phyloP scores from a whole-genome alignment of 2,888 invertebrate species.

The Ferdinandea cuprea region DNA sequence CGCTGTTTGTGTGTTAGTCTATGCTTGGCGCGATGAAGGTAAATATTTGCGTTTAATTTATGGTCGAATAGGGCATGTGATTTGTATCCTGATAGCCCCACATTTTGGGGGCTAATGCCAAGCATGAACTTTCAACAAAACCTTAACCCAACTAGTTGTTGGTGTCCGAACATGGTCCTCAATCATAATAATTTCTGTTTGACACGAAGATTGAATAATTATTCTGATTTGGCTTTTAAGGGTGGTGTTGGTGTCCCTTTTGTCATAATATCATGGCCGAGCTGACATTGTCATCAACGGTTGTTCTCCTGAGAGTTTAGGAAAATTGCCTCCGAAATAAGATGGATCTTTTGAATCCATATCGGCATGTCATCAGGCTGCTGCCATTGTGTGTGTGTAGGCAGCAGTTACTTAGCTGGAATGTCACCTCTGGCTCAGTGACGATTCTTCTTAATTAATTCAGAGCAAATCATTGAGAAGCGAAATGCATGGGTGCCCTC shows the following conservation, averaged over 20 bases:
- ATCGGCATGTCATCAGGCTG: conserved; percentile 3
- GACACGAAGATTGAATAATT: conserved; percentile 61
- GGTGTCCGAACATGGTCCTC: conserved; percentile 36
- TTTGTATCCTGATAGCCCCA: conserved; percentile 30
- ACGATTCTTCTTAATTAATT: conserved; percentile 58
- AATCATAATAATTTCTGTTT: conserved; percentile 67
- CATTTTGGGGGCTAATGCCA: conserved; percentile 35
- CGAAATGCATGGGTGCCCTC: conserved; percentile 13
- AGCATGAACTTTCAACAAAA: conserved; percentile 43
- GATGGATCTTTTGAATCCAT: background rate
- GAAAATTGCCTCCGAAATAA: background rate
- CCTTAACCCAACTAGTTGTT: conserved; percentile 5
- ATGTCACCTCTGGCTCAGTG: conserved; percentile 29
- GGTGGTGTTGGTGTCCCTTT: background rate
- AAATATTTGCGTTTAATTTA: conserved; percentile 73
- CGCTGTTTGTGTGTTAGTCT: conserved; percentile 15
- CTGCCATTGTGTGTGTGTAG: background rate
- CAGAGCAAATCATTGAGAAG: conserved; percentile 29
- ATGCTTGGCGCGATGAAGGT: conserved; percentile 49
- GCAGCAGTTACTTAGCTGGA: background rate
- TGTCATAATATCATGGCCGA: conserved; percentile 1
- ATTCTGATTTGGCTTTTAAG: conserved; percentile 24
- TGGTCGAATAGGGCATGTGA: conserved; percentile 34
- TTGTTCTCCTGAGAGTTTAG: conserved; percentile 9
- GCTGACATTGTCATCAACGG: conserved; percentile 4